Conservation (phyloP, 2,113 vertebrate genomes). For the Turnix velox region DNA sequence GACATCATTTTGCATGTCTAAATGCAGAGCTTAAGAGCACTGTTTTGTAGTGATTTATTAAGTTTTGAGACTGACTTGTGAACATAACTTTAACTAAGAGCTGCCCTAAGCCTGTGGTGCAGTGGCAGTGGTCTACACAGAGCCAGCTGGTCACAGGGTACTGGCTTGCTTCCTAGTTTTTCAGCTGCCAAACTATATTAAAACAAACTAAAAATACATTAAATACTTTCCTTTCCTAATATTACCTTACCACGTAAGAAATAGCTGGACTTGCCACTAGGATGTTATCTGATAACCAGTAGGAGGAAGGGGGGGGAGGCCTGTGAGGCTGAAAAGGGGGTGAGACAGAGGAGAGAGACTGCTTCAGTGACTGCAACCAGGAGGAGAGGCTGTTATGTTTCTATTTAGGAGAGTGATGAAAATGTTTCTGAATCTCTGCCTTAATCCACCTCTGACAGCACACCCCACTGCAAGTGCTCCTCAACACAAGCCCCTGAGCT, state of each 20-base stretch:
- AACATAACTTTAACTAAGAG: not conserved
- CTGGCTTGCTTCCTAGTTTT: constrained; percentile 56
- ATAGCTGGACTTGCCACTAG: constrained; percentile 31
- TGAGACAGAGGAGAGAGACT: not conserved
- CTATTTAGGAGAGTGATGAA: constrained; percentile 32
- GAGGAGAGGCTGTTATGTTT: constrained; percentile 7
- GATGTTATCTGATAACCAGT: constrained; percentile 57
- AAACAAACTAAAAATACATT: constrained; percentile 68
- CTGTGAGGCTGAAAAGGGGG: not conserved
- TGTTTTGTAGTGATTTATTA: not conserved
- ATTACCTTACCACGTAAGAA: constrained; percentile 63
- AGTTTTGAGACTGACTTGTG: not conserved
- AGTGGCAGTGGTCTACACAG: not conserved
- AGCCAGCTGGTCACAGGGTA: not conserved
- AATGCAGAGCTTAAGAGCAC: not conserved
- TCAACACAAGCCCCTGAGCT: fast-evolving
- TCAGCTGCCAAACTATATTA: constrained; percentile 67
- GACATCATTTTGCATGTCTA: not conserved
- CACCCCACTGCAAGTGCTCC: not conserved
- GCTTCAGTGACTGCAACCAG: not conserved
- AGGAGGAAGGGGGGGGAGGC: constrained; percentile 9
- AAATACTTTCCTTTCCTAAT: constrained; percentile 72
- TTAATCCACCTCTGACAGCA: not conserved
- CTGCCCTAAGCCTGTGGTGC: not conserved
- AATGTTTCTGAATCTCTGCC: not conserved